These are phyloP conservation scores for Heliconius aoede DNA, from an alignment of 2,888 invertebrate species.

Conservation along the genomic window DNA sequence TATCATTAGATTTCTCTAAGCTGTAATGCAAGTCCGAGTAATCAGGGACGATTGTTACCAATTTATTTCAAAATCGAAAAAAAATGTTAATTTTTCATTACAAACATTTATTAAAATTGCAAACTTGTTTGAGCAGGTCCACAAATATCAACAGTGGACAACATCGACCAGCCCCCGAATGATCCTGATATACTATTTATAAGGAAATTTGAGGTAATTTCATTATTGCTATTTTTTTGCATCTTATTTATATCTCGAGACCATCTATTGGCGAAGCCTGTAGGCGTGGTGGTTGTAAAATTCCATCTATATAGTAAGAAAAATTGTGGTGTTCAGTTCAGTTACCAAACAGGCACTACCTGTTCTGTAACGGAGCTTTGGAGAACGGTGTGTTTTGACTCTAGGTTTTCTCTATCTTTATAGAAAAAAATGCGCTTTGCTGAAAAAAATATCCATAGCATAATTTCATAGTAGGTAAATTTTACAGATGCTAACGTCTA, in stretches of 20 bases:
- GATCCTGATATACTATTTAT: constrained; percentile 77
- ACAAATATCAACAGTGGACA: constrained; percentile 73
- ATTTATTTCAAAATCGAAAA: too few species aligned
- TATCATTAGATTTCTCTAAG: too few species aligned
- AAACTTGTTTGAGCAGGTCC: constrained; percentile 58
- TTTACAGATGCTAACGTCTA: too few species aligned
- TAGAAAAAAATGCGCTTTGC: not conserved
- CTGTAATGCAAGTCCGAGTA: too few species aligned
- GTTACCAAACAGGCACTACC: too few species aligned
- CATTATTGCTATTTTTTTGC: not conserved
- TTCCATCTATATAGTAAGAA: not conserved
- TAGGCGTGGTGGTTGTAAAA: too few species aligned
- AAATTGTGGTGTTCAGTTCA: not conserved
- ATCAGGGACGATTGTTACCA: too few species aligned
- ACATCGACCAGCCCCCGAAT: constrained; percentile 67
- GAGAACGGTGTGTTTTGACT: not conserved
- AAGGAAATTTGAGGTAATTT: constrained; percentile 68
- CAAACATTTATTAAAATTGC: not conserved
- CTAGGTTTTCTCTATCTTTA: not conserved
- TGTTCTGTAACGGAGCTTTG: too few species aligned
- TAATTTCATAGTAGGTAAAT: too few species aligned
- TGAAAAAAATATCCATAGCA: too few species aligned
- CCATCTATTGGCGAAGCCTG: not conserved
- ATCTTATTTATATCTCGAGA: not conserved
- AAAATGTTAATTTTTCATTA: not conserved